Evolutionary conservation across 1,140 invertebrate species (phyloP), one percentile per base, ranked within the genome.

Genomic region (Aporrectodea caliginosa): DNA sequence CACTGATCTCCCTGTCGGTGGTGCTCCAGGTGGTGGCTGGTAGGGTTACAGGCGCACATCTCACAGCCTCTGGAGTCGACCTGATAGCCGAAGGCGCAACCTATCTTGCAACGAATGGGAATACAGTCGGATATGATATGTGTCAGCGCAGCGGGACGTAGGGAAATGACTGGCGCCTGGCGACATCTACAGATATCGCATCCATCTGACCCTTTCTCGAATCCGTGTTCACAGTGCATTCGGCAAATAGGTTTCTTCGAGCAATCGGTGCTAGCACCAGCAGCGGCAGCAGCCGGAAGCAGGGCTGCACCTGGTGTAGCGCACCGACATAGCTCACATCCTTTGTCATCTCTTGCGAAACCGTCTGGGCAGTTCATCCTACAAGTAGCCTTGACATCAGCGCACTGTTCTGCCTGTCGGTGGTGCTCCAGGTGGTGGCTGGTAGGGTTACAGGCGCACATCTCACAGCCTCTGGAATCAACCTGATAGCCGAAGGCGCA

Each of bases 11-110:
- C n/a, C n/a, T n/a, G n/a, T n/a, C n/a, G n/a, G n/a, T n/a, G n/a
- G n/a, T n/a, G n/a, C n/a, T n/a, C n/a, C n/a, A n/a, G n/a, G n/a
- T n/a, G n/a, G n/a, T n/a, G n/a, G n/a, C n/a, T n/a, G n/a, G n/a
- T n/a, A n/a, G 43, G 43, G 6, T 22, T 58, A 35, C 78, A 79
- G 6, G 27, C 31, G 58, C 78, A 79, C 16, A 58, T 58, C 1
- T 75, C 34, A 35, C 78, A 79, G 27, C 78, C 78, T 34, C 68
- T 58, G 30, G 78, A 69, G 72, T 79, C 78, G 0, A 34, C 58
- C 72, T 75, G 78, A 43, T 31, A 79, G 34, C 78, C 78, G 31
- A 35, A 33, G 32, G 31, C 16, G 35, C 78, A 79, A 27, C 35
- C 29, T 30, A 35, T 35, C n/a, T 31, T 16, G 32, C 78, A 79